Evolutionary conservation across 1,140 invertebrate species (phyloP).

Genomic region (Anoplophora glabripennis): DNA sequence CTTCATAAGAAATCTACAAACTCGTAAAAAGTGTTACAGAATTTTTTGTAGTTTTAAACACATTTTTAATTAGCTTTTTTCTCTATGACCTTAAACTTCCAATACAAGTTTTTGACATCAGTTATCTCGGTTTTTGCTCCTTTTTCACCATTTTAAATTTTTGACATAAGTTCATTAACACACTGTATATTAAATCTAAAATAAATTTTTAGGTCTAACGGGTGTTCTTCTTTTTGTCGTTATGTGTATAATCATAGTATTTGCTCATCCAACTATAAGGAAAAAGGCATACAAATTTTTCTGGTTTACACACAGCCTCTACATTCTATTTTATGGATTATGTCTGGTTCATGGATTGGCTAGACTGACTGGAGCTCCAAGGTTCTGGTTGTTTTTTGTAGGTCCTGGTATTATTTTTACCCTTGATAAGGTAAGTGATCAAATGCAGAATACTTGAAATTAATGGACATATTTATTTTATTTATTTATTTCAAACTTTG

Average conservation of each 20-base stretch:
- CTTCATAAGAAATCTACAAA: too few relatives aligned
- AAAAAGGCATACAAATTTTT: constrained; percentile 96
- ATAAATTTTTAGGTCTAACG: constrained; percentile 74
- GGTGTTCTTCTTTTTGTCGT: constrained; percentile 92
- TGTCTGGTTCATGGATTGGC: constrained; percentile 93
- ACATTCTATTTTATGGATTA: constrained; percentile 86
- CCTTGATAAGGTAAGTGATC: constrained; percentile 75
- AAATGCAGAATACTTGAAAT: background rate
- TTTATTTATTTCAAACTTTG: too few relatives aligned
- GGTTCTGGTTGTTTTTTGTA: constrained; percentile 96
- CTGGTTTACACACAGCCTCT: constrained; percentile 95
- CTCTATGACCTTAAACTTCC: too few relatives aligned
- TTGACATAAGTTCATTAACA: too few relatives aligned
- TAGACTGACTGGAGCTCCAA: constrained; percentile 83
- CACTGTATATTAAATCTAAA: too few relatives aligned
- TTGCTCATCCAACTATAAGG: constrained; percentile 91
- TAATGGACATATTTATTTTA: too few relatives aligned
- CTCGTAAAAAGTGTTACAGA: too few relatives aligned
- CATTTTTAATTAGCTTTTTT: too few relatives aligned
- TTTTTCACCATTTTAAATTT: too few relatives aligned
- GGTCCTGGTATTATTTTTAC: constrained; percentile 88
- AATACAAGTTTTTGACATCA: too few relatives aligned
- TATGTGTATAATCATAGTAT: constrained; percentile 96
- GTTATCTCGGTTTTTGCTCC: too few relatives aligned
- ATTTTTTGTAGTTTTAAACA: too few relatives aligned